These are phyloP conservation scores for Agelastica alni DNA, from an alignment of 2,888 invertebrate species.

Conservation along the genomic window DNA sequence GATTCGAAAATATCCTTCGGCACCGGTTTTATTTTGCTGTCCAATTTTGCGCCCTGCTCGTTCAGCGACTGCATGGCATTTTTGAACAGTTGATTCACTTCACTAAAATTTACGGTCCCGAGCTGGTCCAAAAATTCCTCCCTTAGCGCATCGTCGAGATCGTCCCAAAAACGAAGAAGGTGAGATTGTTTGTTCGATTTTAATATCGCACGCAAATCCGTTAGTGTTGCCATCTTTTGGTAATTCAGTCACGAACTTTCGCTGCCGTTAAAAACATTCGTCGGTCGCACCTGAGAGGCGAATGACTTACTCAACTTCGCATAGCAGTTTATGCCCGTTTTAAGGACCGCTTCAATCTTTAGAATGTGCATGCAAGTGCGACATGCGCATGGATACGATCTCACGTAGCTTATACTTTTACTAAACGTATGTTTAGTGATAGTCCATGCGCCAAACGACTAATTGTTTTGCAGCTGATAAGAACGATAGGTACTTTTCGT, in stretches of 20 bases:
- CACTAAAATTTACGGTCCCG: slow-evolving; percentile 44
- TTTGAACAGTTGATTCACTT: slow-evolving; percentile 42
- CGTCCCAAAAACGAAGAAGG: slow-evolving; percentile 40
- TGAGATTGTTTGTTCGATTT: slow-evolving; percentile 39
- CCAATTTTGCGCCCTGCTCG: slow-evolving; percentile 68
- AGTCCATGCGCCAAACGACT: slow-evolving; percentile 2
- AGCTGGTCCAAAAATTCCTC: slow-evolving; percentile 39
- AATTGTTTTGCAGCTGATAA: not conserved
- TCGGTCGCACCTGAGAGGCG: slow-evolving; percentile 16
- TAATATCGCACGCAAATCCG: slow-evolving; percentile 35
- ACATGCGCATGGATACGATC: slow-evolving; percentile 18
- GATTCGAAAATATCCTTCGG: slow-evolving; percentile 70
- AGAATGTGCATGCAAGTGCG: slow-evolving; percentile 26
- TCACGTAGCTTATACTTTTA: slow-evolving; percentile 19
- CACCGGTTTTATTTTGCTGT: slow-evolving; percentile 82
- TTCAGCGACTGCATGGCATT: slow-evolving; percentile 56
- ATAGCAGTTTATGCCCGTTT: slow-evolving; percentile 36
- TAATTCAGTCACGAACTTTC: slow-evolving; percentile 11
- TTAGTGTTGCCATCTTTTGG: slow-evolving; percentile 31
- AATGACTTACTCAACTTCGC: slow-evolving; percentile 24
- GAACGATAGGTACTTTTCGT: too few relatives aligned
- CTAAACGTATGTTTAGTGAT: slow-evolving; percentile 10
- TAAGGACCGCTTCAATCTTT: slow-evolving; percentile 35
- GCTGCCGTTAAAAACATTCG: slow-evolving; percentile 26
- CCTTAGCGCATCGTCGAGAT: slow-evolving; percentile 37